Conservation (phyloP, 2,888 invertebrate genomes). For the Pogonocherus hispidulus region DNA sequence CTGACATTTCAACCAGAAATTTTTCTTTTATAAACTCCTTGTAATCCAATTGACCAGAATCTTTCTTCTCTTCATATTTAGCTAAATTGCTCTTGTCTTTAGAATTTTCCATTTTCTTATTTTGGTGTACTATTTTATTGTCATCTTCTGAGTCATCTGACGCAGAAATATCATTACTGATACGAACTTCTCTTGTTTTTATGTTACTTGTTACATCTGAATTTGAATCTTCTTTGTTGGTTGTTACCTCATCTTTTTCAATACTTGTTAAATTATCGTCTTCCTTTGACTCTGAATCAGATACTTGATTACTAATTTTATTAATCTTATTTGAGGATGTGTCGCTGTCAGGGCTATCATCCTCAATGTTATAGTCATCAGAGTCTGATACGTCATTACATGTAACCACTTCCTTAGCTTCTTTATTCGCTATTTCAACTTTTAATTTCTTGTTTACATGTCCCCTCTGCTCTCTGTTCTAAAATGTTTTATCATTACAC, state of each 20-base stretch:
- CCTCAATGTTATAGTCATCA: conserved; percentile 37
- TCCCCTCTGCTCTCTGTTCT: conserved; percentile 19
- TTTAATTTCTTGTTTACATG: conserved; percentile 42
- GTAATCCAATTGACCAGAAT: conserved; percentile 16
- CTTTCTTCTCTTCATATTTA: conserved; percentile 2
- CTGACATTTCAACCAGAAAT: conserved; percentile 89
- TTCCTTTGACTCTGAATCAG: conserved; percentile 32
- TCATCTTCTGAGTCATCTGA: conserved; percentile 11
- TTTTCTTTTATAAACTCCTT: conserved; percentile 77
- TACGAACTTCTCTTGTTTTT: neutral
- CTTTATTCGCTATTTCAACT: conserved; percentile 15
- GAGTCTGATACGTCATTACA: conserved; percentile 52
- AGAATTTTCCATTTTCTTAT: neutral
- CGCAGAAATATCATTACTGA: conserved; percentile 35
- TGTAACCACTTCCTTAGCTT: conserved; percentile 17
- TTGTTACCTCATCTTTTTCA: neutral
- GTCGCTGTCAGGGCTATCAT: conserved; percentile 4
- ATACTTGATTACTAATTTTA: conserved; percentile 16
- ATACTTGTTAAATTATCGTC: no score
- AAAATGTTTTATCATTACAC: conserved; percentile 14
- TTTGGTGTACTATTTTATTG: neutral
- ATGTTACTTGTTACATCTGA: conserved; percentile 1
- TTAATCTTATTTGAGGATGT: neutral
- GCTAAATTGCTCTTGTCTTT: neutral
- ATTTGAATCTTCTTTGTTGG: neutral